phyloP scores from a whole-genome alignment of 2,113 vertebrate species.

The Pelecanoides urinatrix region DNA sequence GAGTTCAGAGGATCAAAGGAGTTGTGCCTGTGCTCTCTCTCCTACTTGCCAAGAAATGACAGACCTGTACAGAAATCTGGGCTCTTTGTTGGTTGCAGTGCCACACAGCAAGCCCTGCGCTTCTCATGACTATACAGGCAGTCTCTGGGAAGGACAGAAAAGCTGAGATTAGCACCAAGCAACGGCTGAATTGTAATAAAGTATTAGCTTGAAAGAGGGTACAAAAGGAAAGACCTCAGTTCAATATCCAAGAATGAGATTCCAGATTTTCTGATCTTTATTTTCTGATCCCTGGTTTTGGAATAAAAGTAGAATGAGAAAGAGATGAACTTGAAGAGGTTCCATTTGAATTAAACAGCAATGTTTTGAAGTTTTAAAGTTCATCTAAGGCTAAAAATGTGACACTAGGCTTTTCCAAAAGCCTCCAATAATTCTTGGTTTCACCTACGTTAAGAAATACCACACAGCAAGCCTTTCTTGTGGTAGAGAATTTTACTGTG shows the following conservation, averaged over 20 bases:
- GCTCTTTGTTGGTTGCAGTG: neutral
- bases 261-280: neutral
- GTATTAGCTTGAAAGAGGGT: neutral
- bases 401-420: constrained; percentile 28
- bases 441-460: constrained; percentile 61
- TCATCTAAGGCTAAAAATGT: constrained; percentile 48
- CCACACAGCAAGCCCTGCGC: neutral
- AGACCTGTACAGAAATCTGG: neutral
- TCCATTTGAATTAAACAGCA: neutral
- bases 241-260: neutral
- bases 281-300: neutral
- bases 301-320: neutral
- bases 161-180: neutral
- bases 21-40: neutral
- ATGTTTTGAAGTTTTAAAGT: constrained; percentile 19
- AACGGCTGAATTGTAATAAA: neutral
- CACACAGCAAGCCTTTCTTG: constrained; percentile 44
- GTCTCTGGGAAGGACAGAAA: neutral
- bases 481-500: neutral
- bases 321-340: neutral
- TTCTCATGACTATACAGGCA: neutral
- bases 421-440: constrained; percentile 38
- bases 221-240: neutral
- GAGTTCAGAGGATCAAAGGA: neutral
- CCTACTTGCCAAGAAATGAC: neutral